A percentile compares a stretch with the other conserved stretches of the same genome.
Evolutionary conservation across 2,113 vertebrate genomes (phyloP).

Genomic region (Stigmatopora nigra): DNA sequence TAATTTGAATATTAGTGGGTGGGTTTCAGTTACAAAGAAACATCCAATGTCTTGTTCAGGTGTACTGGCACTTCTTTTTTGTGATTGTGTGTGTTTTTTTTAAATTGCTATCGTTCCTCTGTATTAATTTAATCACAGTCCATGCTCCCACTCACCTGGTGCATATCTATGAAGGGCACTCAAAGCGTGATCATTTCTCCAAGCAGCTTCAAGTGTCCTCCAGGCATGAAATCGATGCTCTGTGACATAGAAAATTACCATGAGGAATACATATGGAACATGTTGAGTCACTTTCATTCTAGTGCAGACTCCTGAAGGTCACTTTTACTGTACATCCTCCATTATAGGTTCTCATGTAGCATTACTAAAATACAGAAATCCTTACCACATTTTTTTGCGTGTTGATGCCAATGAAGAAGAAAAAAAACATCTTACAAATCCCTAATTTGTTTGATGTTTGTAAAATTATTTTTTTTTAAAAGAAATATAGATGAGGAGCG

Average conservation of each 20-base stretch:
- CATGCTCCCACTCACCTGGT: conserved; percentile 18
- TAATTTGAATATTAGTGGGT: no score
- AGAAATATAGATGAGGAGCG: no score
- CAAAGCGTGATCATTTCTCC: conserved; percentile 1
- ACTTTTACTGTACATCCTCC: background rate
- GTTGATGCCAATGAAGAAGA: no score
- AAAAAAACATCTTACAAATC: no score
- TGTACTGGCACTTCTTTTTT: background rate
- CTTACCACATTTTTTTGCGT: no score
- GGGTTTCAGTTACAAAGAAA: no score
- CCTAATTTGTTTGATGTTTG: no score
- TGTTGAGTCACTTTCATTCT: conserved; percentile 9
- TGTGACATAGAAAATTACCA: conserved; percentile 3
- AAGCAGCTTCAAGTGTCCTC: conserved; percentile 15
- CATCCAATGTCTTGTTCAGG: background rate
- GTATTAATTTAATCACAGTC: background rate
- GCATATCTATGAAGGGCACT: conserved; percentile 20
- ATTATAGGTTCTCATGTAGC: background rate
- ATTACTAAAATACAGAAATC: background rate
- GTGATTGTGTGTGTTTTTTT: background rate
- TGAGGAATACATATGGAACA: conserved; percentile 9
- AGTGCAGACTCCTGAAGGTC: background rate
- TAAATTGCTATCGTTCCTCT: background rate
- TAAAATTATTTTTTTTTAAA: no score
- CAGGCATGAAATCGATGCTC: background rate